phyloP scores from a whole-genome alignment of 1,140 invertebrate genomes.

The Ectropis grisescens region DNA sequence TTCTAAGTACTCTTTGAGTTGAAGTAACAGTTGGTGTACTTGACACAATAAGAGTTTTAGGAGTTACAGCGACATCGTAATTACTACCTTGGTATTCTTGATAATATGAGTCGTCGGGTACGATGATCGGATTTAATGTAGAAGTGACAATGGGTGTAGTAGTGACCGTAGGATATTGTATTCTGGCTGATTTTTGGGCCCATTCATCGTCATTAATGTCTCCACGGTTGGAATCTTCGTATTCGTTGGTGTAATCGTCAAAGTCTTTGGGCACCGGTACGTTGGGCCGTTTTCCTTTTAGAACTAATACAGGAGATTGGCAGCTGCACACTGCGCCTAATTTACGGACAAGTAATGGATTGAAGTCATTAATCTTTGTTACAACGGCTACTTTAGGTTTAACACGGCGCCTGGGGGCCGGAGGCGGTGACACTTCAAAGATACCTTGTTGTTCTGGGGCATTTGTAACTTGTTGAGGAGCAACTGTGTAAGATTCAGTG shows the following conservation, averaged over 20 bases:
- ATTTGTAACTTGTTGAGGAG: conserved; percentile 29
- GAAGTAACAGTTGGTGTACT: conserved; percentile 33
- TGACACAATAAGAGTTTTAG: conserved; percentile 32
- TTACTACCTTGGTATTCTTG: conserved; percentile 54
- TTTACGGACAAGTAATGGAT: conserved; percentile 78
- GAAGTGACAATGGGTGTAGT: conserved; percentile 40
- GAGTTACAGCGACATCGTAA: conserved; percentile 27
- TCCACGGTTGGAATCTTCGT: conserved; percentile 38
- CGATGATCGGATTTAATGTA: conserved; percentile 65
- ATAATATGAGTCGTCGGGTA: conserved; percentile 59
- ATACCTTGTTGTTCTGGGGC: conserved; percentile 41
- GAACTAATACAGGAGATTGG: conserved; percentile 73
- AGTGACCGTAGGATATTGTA: conserved; percentile 22
- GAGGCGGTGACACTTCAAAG: conserved; percentile 38
- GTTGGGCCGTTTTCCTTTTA: conserved; percentile 58
- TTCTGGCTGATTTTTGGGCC: conserved; percentile 21
- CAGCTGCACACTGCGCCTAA: conserved; percentile 82
- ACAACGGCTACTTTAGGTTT: conserved; percentile 72
- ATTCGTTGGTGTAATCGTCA: conserved; percentile 36
- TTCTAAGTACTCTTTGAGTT: conserved; percentile 31
- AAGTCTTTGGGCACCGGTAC: conserved; percentile 26
- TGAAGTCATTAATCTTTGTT: conserved; percentile 76
- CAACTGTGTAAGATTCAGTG: conserved; percentile 12
- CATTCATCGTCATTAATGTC: conserved; percentile 38
- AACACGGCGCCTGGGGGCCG: conserved; percentile 30